Evolutionary conservation across 2,113 vertebrate species (phyloP), one percentile per base, ranked within the genome.

Genomic region (Rhea americana): DNA sequence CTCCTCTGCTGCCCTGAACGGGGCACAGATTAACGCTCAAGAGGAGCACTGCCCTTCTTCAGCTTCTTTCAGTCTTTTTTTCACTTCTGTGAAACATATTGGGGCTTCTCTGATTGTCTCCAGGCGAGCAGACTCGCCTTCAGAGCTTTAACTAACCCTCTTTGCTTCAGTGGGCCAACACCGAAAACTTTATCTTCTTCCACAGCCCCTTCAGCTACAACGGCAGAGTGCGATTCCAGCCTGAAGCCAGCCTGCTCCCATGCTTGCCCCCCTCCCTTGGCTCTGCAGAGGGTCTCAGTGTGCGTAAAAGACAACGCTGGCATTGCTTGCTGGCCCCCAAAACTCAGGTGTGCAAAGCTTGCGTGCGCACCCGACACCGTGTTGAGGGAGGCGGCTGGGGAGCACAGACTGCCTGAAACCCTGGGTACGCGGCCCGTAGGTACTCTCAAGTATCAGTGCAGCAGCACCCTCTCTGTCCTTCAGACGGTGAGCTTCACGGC

Each of bases 301-400:
- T 5, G 3, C 62, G 19, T 37, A 25, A 8, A n/a, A 45, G 30
- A 11, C 1, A 1, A 74, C 26, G 2, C 28, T 11, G 16, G 56
- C 0, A 2, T 70, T 41, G 16, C 45, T 43, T 26, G 28, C 50
- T 2, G 2, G 37, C 22, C 39, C n/a, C 76, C 41, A 39, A 61
- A 39, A 45, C 37, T 45, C 41, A 24, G 78, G 47, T 2, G 2
- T 45, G 39, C 2, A 2, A 62, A 47, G 50, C 17, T 70, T 28
- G 13, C 20, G 20, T 15, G 20, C 1, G 0, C n/a, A 56, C 8
- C 43, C 1, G 2, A 9, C 0, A 3, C 62, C 22, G 20, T 28
- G 20, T 0, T 3, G n/a, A 32, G 55, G 0, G 74, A 59, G 22
- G 51, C 45, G 53, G 47, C 41, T 18, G 0, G 0, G 74, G 14